A percentile compares a stretch with the other conserved stretches of the same genome.
phyloP scores from a whole-genome alignment of 1,140 invertebrate species.

The Muscidifurax raptorellus region DNA sequence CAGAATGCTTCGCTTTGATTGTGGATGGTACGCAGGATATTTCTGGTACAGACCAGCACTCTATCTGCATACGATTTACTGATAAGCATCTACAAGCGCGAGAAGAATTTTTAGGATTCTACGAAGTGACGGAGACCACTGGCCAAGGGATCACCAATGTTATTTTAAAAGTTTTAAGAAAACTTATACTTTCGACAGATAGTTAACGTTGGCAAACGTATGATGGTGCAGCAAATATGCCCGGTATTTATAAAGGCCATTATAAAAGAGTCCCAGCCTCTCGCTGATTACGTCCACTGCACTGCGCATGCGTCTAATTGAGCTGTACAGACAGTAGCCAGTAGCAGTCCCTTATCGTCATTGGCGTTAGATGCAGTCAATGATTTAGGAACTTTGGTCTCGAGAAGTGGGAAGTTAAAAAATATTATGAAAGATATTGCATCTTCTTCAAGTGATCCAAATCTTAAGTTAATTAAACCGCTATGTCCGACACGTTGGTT shows the following conservation, averaged over 20 bases:
- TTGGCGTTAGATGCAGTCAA: background rate
- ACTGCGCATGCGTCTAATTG: background rate
- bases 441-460: no score
- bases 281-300: background rate
- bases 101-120: conserved; percentile 53
- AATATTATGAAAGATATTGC: no score
- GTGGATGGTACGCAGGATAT: background rate
- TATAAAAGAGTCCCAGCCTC: background rate
- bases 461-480: no score
- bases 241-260: background rate
- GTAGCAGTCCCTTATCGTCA: background rate
- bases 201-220: background rate
- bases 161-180: background rate
- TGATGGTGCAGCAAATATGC: background rate
- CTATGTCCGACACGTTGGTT: no score
- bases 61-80: background rate
- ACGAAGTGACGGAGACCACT: background rate
- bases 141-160: background rate
- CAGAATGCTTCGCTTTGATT: background rate
- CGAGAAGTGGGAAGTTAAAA: no score
- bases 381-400: no score
- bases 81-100: background rate
- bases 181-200: background rate
- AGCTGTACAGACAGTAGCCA: background rate
- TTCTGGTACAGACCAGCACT: background rate